Evolutionary conservation across 2,113 vertebrate genomes (phyloP), one percentile per base, ranked within the genome.

Genomic region (Bombycilla garrulus): DNA sequence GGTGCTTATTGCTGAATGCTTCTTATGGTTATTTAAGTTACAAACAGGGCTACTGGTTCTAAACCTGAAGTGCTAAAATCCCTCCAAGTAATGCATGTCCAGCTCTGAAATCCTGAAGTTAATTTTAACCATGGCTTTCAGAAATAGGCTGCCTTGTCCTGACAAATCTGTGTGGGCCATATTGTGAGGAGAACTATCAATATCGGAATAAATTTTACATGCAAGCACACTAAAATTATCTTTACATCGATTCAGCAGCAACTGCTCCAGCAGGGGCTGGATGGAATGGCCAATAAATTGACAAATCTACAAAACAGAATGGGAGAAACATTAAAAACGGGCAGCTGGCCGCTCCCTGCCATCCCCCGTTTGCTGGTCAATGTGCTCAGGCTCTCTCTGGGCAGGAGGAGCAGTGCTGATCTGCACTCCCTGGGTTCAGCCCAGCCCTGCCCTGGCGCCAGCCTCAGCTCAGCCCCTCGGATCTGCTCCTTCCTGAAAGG

Each of bases 291-390:
- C 67, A 31, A 86, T 45, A 57, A 60, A 90, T 40, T 19, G 40
- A 51, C 14, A 71, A 54, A 23, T 9, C 74, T 15, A 23, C 61
- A 72, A 56, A 91, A 36, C 5, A 42, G 33, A 51, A 61, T 6
- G 24, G 40, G 21, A 66, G 35, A 31, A 72, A 31, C 15, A 79
- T 21, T 29, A 48, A 20, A 25, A 44, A 3, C 1, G 5, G 23
- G 31, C 7, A 36, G 23, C 12, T 6, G 45, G 35, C 60, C 26
- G 70, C 2, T 64, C n/a, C 45, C 58, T 33, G 16, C 66, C 26
- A 1, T 15, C n/a, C 29, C n/a, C 51, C 31, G 0, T 12, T 8
- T 7, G 40, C 53, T 7, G 0, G 14, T 45, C 14, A 9, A 22
- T 10, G 58, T 2, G 3, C 19, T 16, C 7, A 9, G 44, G 29